Evolutionary conservation across 1,140 invertebrate genomes (phyloP).

Genomic region (Atta texana): DNA sequence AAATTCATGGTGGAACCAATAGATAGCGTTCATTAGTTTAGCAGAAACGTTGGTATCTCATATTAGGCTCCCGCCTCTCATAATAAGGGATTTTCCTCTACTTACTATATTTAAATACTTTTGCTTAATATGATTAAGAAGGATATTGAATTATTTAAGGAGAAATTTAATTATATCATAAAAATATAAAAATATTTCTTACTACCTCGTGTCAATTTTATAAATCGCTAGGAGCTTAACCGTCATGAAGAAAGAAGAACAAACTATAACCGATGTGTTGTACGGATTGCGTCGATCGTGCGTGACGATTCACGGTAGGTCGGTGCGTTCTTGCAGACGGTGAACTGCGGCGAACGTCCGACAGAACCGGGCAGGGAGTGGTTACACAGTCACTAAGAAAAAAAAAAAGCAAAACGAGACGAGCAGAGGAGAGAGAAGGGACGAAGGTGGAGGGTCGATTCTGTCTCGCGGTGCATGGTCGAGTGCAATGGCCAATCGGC

Average conservation of each 20-base stretch:
- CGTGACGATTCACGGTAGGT: constrained; percentile 38
- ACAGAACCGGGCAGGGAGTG: constrained; percentile 52
- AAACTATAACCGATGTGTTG: not conserved
- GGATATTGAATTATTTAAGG: not conserved
- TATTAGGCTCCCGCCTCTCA: no score
- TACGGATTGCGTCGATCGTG: constrained; percentile 41
- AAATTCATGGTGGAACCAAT: no score
- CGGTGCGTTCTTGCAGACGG: constrained; percentile 39
- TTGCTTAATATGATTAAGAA: not conserved
- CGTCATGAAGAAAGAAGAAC: constrained; percentile 25
- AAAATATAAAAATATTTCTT: not conserved
- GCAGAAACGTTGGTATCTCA: no score
- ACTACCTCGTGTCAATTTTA: not conserved
- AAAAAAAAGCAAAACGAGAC: constrained; percentile 6
- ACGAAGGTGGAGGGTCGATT: constrained; percentile 7
- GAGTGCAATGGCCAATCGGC: constrained; percentile 45
- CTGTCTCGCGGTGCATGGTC: constrained; percentile 39
- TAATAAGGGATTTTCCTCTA: no score
- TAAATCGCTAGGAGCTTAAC: not conserved
- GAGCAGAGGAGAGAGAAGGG: not conserved
- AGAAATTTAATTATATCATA: not conserved
- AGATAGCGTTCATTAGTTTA: no score
- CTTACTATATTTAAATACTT: not conserved
- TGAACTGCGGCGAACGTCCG: constrained; percentile 3
- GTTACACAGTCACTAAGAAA: constrained; percentile 14